Percentiles rank a stretch among this genome's conserved stretches.
These are phyloP conservation scores for Ceyx melanurus DNA, from an alignment of 2,113 vertebrate genomes.

Conservation along the genomic window DNA sequence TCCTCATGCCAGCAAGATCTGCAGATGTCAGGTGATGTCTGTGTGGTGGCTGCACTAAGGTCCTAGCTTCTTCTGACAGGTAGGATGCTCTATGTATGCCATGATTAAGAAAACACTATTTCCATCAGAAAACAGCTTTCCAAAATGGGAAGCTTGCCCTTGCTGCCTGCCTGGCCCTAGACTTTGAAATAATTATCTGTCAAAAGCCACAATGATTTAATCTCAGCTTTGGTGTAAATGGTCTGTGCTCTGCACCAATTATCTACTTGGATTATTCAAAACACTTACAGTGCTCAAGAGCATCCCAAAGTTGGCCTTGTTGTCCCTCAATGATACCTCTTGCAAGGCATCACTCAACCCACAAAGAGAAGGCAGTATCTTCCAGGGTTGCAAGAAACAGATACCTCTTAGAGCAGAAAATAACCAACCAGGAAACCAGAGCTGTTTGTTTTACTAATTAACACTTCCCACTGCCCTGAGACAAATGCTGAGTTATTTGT, in stretches of 20 bases:
- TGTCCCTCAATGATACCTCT: not conserved
- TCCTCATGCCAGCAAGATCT: not conserved
- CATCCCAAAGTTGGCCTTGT: not conserved
- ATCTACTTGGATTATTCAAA: not conserved
- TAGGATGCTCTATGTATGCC: rapidly evolving
- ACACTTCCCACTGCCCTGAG: not conserved
- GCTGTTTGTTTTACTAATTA: not conserved
- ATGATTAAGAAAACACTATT: not conserved
- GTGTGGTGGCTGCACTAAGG: not conserved
- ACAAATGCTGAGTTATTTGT: not conserved
- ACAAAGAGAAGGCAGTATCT: not conserved
- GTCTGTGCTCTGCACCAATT: rapidly evolving
- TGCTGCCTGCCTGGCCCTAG: not conserved
- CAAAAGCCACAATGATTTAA: not conserved
- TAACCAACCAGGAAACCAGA: not conserved
- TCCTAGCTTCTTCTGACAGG: not conserved
- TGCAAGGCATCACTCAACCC: not conserved
- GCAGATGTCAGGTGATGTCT: not conserved
- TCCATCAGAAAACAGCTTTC: not conserved
- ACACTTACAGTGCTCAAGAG: not conserved
- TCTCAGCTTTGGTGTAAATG: not conserved
- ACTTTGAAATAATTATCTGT: not conserved
- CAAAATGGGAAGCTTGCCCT: not conserved
- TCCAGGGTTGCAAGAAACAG: not conserved
- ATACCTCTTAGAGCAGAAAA: not conserved